These are phyloP conservation scores for Acanthiza pusilla DNA, from an alignment of 2,797 vertebrate genomes.

Conservation along the genomic window DNA sequence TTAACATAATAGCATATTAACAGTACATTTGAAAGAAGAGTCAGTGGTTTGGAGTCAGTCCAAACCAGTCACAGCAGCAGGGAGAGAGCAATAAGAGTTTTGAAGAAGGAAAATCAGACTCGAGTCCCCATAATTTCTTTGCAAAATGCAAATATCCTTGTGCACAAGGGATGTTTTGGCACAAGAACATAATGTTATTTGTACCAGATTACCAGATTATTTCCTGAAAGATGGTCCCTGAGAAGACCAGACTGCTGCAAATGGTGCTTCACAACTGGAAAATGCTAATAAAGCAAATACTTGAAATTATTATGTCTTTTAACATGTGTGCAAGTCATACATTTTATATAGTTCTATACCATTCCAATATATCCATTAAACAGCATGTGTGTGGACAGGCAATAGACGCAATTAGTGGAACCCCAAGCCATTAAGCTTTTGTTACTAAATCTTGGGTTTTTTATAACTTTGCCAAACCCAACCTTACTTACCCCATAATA, in stretches of 20 bases:
- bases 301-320: not conserved
- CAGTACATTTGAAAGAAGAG: slow-evolving; percentile 57
- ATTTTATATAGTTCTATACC: not conserved
- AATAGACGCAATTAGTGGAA: not conserved
- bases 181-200: not conserved
- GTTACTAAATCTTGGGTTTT: not conserved
- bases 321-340: not conserved
- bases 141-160: slow-evolving; percentile 37
- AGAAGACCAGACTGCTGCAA: not conserved
- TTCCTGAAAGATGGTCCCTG: slow-evolving; percentile 28
- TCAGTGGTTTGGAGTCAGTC: slow-evolving; percentile 59
- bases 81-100: slow-evolving; percentile 47
- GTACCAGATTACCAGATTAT: slow-evolving; percentile 48
- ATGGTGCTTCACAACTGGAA: not conserved
- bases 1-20: slow-evolving; percentile 67
- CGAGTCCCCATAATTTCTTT: slow-evolving; percentile 2
- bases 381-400: not conserved
- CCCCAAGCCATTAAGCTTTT: not conserved
- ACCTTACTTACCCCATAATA: not conserved
- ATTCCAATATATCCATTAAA: not conserved
- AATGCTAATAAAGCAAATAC: not conserved
- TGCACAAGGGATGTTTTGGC: not conserved
- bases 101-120: slow-evolving; percentile 44
- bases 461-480: not conserved
- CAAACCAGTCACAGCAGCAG: slow-evolving; percentile 58